Base-by-base conservation (phyloP, 2,113 vertebrate genomes). In the Macroglossus sobrinus region DNA sequence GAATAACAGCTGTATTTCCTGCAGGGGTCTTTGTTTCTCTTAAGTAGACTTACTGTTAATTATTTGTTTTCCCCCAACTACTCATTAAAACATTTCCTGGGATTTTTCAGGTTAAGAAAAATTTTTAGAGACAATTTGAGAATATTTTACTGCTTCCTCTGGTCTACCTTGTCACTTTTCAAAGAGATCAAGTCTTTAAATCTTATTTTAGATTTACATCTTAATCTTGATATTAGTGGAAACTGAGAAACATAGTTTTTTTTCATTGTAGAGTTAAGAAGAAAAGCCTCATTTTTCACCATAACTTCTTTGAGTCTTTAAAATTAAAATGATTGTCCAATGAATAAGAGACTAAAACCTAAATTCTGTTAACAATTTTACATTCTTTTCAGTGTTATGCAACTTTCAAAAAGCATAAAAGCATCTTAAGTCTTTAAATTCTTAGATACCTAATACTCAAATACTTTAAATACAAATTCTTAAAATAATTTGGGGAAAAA, bases 1-100 rank as follows among this genome's bases (percentile, higher is more conserved):
- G 63, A 92, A 98, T 97, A 81, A 84, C 98, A 97, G 8, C 14
- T 93, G 9, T 63, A 6, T 88, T 93, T 30, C 28, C 40, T 86
- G 0, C 0, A 50, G 63, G 19, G 1, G 5, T 64, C 11, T 61
- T 89, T 8, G 9, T 76, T 82, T 74, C 35, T 84, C 40, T 59
- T 53, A 45, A 13, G 13, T 22, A n/a, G 19, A 30, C 3, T 89
- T 61, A 15, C 3, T 47, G 4, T 28, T 15, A n/a, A 1, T 68
- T 68, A 18, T 1, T 72, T 59, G 47, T 35, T 91, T 90, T 21
- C 3, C 14, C 28, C 7, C 33, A 80, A 24, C 18, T 85, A 53
- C 30, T 80, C 91, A 86, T 15, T 92, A 45, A 22, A 80, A 50
- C 24, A 16, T 57, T 69, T 64, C 1, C 26, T 68, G 33, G 28